Evolutionary conservation across 2,113 vertebrate genomes (phyloP).

Genomic region (Candoia aspera): DNA sequence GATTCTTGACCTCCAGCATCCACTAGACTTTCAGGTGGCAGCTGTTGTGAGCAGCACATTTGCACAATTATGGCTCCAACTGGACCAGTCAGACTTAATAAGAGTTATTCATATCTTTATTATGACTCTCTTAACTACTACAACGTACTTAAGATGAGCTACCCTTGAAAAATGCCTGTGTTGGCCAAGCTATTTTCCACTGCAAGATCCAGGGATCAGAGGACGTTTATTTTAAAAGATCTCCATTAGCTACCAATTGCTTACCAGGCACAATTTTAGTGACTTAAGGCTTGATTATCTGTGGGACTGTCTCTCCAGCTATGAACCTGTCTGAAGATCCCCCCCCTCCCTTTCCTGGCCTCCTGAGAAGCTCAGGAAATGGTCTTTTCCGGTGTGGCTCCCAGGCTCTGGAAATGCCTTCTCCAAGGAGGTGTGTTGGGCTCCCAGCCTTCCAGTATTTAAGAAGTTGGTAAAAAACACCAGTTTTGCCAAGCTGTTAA

Average conservation of each 20-base stretch:
- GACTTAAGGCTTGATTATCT: not conserved
- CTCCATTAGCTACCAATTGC: not conserved
- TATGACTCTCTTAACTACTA: not conserved
- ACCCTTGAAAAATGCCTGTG: not conserved
- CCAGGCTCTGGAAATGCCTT: not conserved
- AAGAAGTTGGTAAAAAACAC: not conserved
- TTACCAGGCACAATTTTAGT: not conserved
- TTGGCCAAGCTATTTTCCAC: not conserved
- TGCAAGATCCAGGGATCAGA: not conserved
- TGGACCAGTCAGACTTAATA: not conserved
- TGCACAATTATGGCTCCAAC: not conserved
- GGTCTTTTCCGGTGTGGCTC: not conserved
- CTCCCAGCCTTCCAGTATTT: not conserved
- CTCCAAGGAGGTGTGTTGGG: not conserved
- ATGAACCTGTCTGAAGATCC: not conserved
- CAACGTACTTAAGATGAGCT: not conserved
- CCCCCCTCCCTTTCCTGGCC: not conserved
- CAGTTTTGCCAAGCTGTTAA: not conserved
- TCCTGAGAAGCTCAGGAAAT: not conserved
- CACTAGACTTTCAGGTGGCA: not conserved
- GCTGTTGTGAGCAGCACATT: not conserved
- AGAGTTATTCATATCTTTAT: not conserved
- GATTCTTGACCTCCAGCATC: not conserved
- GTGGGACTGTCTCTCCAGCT: not conserved
- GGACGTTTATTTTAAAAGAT: not conserved